These are phyloP conservation scores for Epinephelus cyanopodus DNA, from an alignment of 2,113 vertebrate genomes.

Conservation along the genomic window DNA sequence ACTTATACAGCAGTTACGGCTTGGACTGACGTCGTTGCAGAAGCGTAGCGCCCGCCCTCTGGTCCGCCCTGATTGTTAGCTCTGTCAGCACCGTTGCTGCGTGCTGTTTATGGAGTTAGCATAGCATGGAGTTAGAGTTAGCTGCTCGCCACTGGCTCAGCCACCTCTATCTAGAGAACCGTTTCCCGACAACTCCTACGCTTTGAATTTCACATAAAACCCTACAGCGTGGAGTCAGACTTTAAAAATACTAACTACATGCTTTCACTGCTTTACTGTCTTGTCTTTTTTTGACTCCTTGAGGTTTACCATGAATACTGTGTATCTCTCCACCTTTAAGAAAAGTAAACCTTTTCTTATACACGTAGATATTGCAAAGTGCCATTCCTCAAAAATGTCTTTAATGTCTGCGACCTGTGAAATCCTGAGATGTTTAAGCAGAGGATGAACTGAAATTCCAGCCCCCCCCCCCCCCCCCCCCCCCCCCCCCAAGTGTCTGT, in stretches of 20 bases:
- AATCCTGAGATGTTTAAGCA: constrained; percentile 39
- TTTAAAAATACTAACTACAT: background rate
- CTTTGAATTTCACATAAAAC: no score
- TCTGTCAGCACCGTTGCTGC: no score
- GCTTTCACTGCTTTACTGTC: background rate
- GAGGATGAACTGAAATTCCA: constrained; percentile 57
- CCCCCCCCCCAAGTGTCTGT: constrained; percentile 32
- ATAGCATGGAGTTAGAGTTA: no score
- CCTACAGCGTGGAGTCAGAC: background rate
- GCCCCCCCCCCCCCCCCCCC: constrained; percentile 27
- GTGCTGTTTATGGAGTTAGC: no score
- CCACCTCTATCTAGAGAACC: no score
- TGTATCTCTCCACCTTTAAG: background rate
- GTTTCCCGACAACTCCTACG: no score
- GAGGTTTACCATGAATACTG: background rate
- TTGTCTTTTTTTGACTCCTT: background rate
- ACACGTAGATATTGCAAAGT: background rate
- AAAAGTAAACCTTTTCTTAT: background rate
- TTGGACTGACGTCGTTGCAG: no score
- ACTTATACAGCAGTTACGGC: no score
- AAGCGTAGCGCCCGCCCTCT: no score
- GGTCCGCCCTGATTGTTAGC: no score
- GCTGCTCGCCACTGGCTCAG: no score
- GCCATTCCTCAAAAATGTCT: background rate
- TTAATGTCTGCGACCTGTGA: constrained; percentile 4